Evolutionary conservation across 1,140 invertebrate genomes (phyloP).

Genomic region (Solenopsis fugax): DNA sequence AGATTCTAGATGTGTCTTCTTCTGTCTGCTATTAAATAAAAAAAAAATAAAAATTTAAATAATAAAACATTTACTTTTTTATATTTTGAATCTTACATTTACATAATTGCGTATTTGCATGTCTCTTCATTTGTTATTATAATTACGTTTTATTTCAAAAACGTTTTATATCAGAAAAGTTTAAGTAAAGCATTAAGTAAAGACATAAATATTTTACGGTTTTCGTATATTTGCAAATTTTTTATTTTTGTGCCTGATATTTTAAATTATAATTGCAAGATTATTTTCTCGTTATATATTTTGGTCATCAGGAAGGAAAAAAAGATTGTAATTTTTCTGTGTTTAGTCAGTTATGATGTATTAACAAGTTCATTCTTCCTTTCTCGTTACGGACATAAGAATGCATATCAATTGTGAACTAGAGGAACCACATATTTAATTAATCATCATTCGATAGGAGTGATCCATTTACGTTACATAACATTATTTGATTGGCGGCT

Average conservation of each 20-base stretch:
- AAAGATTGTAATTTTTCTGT: no score
- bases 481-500: no score
- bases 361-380: no score
- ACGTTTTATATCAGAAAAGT: neutral
- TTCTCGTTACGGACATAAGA: no score
- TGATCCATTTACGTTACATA: no score
- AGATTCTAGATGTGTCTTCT: neutral
- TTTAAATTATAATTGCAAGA: neutral
- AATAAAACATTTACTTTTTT: conserved; percentile 1
- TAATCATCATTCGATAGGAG: no score
- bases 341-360: no score
- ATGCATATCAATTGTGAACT: no score
- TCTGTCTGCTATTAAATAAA: neutral
- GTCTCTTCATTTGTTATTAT: neutral
- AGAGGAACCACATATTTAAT: no score
- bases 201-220: neutral
- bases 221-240: neutral
- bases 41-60: neutral
- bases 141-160: conserved; percentile 2
- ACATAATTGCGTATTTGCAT: neutral
- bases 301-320: neutral
- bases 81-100: neutral
- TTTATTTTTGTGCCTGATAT: neutral
- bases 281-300: neutral
- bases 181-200: neutral